Percentiles rank a stretch among this genome's conserved stretches.
Conservation (phyloP, 2,797 vertebrate genomes). For the Saxicola maurus region DNA sequence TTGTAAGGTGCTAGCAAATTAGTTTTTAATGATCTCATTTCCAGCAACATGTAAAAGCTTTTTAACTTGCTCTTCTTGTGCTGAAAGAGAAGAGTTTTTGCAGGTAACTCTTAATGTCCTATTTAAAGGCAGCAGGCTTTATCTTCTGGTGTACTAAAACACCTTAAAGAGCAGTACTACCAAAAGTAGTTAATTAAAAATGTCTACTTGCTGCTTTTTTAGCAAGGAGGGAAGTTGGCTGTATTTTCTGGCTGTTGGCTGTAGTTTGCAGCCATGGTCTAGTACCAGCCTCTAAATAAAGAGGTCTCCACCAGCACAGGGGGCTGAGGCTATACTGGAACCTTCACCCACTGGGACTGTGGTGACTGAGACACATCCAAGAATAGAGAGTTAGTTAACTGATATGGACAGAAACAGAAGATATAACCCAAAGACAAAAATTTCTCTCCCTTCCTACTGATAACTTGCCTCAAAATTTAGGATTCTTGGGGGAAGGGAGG, state of each 20-base stretch:
- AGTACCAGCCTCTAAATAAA: not conserved
- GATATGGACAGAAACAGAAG: not conserved
- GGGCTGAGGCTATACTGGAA: not conserved
- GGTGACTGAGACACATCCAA: not conserved
- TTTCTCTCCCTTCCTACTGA: not conserved
- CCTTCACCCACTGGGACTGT: not conserved
- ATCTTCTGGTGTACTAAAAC: not conserved
- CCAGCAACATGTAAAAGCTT: not conserved
- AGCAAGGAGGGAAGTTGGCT: not conserved
- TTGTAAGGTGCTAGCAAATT: not conserved
- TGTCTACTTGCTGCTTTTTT: not conserved
- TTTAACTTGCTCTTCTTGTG: not conserved
- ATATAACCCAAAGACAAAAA: not conserved
- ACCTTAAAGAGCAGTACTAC: not conserved
- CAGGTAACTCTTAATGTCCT: not conserved
- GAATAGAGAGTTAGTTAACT: not conserved
- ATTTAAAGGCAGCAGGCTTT: not conserved
- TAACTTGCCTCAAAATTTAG: not conserved
- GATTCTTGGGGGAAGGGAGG: not conserved
- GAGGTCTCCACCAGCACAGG: not conserved
- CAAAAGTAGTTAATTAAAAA: not conserved
- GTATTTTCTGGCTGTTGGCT: not conserved
- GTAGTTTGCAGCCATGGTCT: not conserved
- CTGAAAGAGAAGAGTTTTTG: not conserved
- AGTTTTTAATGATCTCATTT: not conserved